A percentile compares a stretch with the other conserved stretches of the same genome.
phyloP scores from a whole-genome alignment of 2,797 vertebrate genomes.

The Sylvia borin region DNA sequence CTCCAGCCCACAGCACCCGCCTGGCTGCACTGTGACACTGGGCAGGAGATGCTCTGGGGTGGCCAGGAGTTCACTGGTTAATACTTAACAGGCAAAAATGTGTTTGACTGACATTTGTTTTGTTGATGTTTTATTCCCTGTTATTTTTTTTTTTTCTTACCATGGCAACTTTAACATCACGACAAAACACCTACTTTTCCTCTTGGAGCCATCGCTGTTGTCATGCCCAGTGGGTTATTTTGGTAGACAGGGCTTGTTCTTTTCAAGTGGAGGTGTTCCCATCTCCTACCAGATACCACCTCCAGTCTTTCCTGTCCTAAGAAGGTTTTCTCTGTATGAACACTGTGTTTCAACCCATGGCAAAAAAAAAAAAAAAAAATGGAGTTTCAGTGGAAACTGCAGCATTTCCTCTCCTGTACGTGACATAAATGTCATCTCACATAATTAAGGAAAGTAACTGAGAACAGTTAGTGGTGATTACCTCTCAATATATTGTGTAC shows the following conservation, averaged over 20 bases:
- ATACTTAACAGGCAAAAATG: background rate
- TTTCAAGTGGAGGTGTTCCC: constrained; percentile 61
- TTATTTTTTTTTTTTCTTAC: constrained; percentile 24
- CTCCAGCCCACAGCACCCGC: rapidly evolving
- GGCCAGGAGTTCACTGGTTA: constrained; percentile 31
- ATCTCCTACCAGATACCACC: constrained; percentile 58
- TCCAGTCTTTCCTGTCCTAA: constrained; percentile 43
- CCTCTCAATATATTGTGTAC: constrained; percentile 63
- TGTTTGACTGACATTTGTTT: constrained; percentile 29
- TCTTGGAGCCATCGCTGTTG: constrained; percentile 33
- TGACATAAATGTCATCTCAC: constrained; percentile 34
- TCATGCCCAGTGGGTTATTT: constrained; percentile 53
- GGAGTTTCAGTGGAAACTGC: constrained; percentile 26
- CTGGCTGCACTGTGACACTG: rapidly evolving
- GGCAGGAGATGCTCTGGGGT: background rate
- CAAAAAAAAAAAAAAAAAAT: background rate
- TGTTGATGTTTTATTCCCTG: constrained; percentile 59
- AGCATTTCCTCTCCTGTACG: constrained; percentile 16
- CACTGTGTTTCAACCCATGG: background rate
- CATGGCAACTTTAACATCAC: constrained; percentile 60
- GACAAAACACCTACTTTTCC: constrained; percentile 60
- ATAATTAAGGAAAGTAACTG: constrained; percentile 46
- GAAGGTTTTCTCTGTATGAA: constrained; percentile 17
- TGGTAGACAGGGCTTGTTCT: constrained; percentile 55
- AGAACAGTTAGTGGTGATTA: constrained; percentile 53